These are phyloP conservation scores for Onychorhynchus coronatus DNA, from an alignment of 2,113 vertebrate species.

Conservation along the genomic window DNA sequence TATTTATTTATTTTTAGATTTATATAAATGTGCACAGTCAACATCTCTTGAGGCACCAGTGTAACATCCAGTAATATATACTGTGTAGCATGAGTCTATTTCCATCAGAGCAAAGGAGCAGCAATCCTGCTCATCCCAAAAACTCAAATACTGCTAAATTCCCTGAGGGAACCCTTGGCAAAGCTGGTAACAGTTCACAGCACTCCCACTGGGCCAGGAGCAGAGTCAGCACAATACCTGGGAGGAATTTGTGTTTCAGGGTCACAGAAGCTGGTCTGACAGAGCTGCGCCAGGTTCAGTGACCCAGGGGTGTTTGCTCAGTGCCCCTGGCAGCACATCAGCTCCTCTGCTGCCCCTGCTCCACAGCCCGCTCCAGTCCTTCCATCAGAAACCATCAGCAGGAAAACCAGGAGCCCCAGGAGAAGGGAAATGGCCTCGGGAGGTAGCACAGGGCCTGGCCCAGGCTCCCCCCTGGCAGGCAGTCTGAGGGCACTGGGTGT, in stretches of 20 bases:
- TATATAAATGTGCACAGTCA: slow-evolving; percentile 52
- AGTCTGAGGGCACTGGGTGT: rapidly evolving
- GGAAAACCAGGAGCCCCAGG: background rate
- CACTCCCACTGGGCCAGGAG: rapidly evolving
- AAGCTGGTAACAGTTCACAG: background rate
- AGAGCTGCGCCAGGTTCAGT: background rate
- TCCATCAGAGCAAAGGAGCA: background rate
- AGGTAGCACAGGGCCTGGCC: rapidly evolving
- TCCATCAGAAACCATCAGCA: background rate
- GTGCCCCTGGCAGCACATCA: rapidly evolving
- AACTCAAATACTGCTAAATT: rapidly evolving
- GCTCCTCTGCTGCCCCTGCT: background rate
- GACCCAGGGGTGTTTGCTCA: background rate
- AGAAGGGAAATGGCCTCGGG: background rate
- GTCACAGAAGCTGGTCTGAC: rapidly evolving
- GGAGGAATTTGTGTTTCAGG: background rate
- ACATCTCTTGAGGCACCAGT: slow-evolving; percentile 35
- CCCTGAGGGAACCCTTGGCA: background rate
- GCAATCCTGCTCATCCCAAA: background rate
- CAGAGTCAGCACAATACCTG: rapidly evolving
- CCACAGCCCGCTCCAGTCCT: rapidly evolving
- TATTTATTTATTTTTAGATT: slow-evolving; percentile 71
- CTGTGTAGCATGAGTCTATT: background rate
- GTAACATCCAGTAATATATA: background rate
- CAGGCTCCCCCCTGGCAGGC: rapidly evolving